Conservation (phyloP, 2,113 vertebrate species). For the Bagarius yarrelli region DNA sequence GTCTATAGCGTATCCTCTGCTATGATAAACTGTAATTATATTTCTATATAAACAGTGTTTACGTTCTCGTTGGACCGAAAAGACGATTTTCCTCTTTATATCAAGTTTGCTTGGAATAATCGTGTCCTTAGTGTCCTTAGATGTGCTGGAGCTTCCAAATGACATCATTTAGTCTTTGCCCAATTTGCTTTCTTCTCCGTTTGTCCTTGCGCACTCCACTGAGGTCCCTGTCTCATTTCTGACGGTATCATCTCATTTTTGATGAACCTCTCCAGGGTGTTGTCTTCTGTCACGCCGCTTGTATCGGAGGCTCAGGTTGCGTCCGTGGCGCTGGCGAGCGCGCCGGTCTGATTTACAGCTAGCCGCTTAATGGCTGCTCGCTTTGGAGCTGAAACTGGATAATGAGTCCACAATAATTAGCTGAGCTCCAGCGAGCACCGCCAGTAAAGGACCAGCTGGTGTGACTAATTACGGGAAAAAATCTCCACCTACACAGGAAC, state of each 20-base stretch:
- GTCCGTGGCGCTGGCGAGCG: not conserved
- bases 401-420: conserved; percentile 61
- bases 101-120: no score
- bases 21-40: no score
- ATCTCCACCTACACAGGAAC: conserved; percentile 45
- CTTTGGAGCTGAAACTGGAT: conserved; percentile 46
- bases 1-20: no score
- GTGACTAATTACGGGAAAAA: conserved; percentile 57
- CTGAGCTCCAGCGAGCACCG: conserved; percentile 48
- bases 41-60: no score
- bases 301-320: not conserved
- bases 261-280: conserved; percentile 23
- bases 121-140: no score
- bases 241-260: conserved; percentile 26
- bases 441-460: conserved; percentile 60
- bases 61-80: no score
- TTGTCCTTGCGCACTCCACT: conserved; percentile 19
- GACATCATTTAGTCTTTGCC: conserved; percentile 19
- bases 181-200: not conserved
- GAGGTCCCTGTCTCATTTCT: conserved; percentile 27
- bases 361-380: conserved; percentile 45
- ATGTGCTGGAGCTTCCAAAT: not conserved
- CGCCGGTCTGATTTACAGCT: conserved; percentile 51
- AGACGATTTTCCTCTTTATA: no score
- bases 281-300: not conserved